These are phyloP conservation scores for Pseudorhombus dupliciocellatus DNA, from an alignment of 2,113 vertebrate genomes.

Conservation along the genomic window DNA sequence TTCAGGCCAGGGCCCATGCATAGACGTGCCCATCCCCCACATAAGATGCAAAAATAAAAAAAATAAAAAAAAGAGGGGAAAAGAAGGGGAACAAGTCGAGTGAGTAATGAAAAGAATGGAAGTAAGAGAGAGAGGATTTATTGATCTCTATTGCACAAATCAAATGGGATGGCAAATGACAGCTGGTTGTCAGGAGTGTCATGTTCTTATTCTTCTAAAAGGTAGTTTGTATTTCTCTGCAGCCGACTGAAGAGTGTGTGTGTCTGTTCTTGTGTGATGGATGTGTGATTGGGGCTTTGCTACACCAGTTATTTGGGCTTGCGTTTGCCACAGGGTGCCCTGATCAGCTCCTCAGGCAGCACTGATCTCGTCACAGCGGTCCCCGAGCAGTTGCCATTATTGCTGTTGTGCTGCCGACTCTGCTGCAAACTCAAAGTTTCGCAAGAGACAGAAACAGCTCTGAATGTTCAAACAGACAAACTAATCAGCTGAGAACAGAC, in stretches of 20 bases:
- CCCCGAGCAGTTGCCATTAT: constrained; percentile 31
- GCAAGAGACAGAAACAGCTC: constrained; percentile 14
- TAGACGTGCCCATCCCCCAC: constrained; percentile 84
- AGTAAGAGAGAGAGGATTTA: constrained; percentile 69
- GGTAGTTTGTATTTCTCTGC: constrained; percentile 33
- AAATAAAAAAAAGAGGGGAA: constrained; percentile 63
- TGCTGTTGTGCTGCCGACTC: constrained; percentile 29
- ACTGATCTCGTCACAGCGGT: constrained; percentile 44
- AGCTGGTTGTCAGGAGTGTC: constrained; percentile 83
- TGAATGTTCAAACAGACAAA: constrained; percentile 18
- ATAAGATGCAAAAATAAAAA: constrained; percentile 58
- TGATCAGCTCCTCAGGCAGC: constrained; percentile 28
- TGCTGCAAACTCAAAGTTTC: constrained; percentile 25
- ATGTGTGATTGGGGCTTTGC: neutral
- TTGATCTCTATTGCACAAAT: constrained; percentile 61
- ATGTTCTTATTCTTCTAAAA: constrained; percentile 26
- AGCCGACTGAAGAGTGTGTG: constrained; percentile 10
- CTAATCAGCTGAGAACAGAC: constrained; percentile 17
- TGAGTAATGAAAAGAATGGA: constrained; percentile 77
- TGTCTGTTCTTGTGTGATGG: constrained; percentile 1
- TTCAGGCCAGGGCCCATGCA: constrained; percentile 88
- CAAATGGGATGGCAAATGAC: constrained; percentile 83
- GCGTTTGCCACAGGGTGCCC: constrained; percentile 39
- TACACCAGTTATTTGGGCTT: constrained; percentile 20
- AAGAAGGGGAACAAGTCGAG: constrained; percentile 68